Base-by-base conservation (phyloP, 2,888 invertebrate genomes). In the Camponotus fellah region DNA sequence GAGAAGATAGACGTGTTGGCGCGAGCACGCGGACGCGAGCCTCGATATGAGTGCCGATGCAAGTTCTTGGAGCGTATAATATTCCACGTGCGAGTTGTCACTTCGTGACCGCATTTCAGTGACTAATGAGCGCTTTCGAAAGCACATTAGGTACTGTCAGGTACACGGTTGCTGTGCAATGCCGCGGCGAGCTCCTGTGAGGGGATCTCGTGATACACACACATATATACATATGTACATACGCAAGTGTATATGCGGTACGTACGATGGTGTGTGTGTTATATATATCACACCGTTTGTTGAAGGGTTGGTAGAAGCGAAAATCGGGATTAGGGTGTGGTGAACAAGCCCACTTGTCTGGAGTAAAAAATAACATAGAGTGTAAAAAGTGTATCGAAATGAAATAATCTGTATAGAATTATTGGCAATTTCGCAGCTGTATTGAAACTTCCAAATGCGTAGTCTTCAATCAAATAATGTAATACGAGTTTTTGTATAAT, bases 111-210 rank as follows among this genome's bases (percentile, higher is more conserved):
- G 92, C 92, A 93, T 93, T 93, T 91, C 91, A 87, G 88, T 93
- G 93, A 93, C 93, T 93, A 93, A 93, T 93, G 92, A 93, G 93
- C 90, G 91, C 91, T 92, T 92, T 93, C 91, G 90, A 91, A 92
- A 92, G 87, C 91, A 91, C 86, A 86, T 86, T 86, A 91, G 89
- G 88, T 90, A 91, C 90, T 88, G 88, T 91, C 90, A 86, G 88
- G 89, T 87, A 87, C 86, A 90, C 89, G 84, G 40, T 80, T 58
- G 85, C 88, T 71, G 85, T 85, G 90, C 85, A 84, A 85, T 88
- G 84, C 86, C 83, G 82, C 60, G 82, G 60, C 21, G 69, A 62
- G 62, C 82, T 64, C 65, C 74, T 82, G 74, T 83, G 86, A 88
- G 62, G 75, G 83, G 75, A 82, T 84, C 53, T 53, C 81, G 76